Conservation (phyloP, 2,797 vertebrate genomes). For the Halcyon chelicuti region DNA sequence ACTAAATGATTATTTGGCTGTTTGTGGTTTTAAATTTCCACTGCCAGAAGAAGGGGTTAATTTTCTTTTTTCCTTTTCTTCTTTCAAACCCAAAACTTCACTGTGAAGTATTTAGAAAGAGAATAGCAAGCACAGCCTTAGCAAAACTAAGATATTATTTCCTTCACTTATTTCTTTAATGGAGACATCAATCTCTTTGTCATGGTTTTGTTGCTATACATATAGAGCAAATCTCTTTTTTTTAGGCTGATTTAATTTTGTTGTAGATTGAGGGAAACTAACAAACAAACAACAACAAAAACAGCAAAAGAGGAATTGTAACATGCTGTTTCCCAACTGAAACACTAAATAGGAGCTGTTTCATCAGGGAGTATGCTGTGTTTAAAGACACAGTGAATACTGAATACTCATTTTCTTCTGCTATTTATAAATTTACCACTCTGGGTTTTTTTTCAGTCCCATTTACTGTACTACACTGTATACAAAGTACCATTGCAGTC, state of each 20-base stretch:
- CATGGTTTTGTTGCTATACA: not conserved
- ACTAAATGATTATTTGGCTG: not conserved
- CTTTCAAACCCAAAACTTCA: not conserved
- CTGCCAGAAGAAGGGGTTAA: not conserved
- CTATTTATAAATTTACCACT: not conserved
- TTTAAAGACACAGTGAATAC: not conserved
- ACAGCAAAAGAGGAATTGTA: not conserved
- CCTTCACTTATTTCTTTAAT: conserved; percentile 41
- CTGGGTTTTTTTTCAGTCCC: not conserved
- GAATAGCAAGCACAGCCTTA: not conserved
- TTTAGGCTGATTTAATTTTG: not conserved
- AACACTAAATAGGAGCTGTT: not conserved
- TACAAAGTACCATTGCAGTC: not conserved
- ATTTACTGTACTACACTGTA: not conserved
- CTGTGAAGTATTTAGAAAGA: not conserved
- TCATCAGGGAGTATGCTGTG: not conserved
- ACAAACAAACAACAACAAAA: not conserved
- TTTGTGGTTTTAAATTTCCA: not conserved
- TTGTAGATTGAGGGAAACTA: not conserved
- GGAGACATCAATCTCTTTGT: conserved; percentile 41
- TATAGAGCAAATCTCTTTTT: not conserved
- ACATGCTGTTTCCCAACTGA: not conserved
- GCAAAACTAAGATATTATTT: conserved; percentile 22
- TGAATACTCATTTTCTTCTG: not conserved
- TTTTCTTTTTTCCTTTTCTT: not conserved